Evolutionary conservation across 2,113 vertebrate genomes (phyloP).

Genomic region (Trematocara unimaculatum): DNA sequence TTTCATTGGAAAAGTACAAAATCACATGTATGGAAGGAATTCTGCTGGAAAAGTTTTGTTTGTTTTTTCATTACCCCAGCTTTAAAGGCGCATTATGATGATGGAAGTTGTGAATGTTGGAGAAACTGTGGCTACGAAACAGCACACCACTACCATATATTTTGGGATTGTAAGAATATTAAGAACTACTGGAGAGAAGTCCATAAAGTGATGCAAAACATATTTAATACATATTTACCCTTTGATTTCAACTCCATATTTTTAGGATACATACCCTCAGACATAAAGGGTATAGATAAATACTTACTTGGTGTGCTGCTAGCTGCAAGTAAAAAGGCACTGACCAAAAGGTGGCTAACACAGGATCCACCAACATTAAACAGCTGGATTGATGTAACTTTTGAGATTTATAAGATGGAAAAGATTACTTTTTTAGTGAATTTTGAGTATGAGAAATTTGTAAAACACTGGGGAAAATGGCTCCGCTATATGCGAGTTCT

Average conservation of each 20-base stretch:
- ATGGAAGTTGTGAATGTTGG: not conserved
- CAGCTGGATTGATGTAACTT: not conserved
- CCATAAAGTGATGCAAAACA: not conserved
- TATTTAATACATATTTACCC: not conserved
- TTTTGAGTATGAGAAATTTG: too few species aligned
- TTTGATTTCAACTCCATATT: not conserved
- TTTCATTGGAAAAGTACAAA: too few species aligned
- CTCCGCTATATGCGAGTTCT: too few species aligned
- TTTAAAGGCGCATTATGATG: not conserved
- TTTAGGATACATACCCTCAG: not conserved
- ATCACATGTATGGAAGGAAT: not conserved
- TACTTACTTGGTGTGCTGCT: not conserved
- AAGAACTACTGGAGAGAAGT: not conserved
- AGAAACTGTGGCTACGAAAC: not conserved
- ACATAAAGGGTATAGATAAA: not conserved
- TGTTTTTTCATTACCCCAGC: not conserved
- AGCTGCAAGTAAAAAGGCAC: not conserved
- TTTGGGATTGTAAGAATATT: not conserved
- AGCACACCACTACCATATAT: not conserved
- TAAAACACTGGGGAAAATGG: too few species aligned
- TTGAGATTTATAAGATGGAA: not conserved
- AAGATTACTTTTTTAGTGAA: too few species aligned
- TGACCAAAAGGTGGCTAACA: not conserved
- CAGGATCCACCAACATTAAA: not conserved
- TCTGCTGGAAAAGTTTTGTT: fast-evolving